Percentiles rank a stretch among this genome's conserved stretches.
Evolutionary conservation across 2,888 invertebrate genomes (phyloP).

Genomic region (Rotaria macrura): DNA sequence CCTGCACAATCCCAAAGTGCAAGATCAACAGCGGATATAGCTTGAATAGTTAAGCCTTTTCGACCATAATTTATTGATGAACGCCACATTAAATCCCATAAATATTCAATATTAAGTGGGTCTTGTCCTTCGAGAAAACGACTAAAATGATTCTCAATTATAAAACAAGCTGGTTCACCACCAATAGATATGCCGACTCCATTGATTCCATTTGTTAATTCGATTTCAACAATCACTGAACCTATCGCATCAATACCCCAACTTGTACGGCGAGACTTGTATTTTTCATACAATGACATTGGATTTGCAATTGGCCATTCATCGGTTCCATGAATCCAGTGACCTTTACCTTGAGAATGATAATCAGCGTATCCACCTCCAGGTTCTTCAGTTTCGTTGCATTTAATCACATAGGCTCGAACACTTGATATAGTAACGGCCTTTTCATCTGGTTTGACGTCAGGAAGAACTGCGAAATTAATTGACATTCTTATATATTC

Average conservation of each 20-base stretch:
- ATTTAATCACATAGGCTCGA: background rate
- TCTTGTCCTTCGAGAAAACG: constrained; percentile 45
- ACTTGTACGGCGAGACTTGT: constrained; percentile 40
- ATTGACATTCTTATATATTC: background rate
- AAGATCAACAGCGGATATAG: constrained; percentile 44
- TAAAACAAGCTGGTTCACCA: constrained; percentile 43
- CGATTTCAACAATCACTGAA: constrained; percentile 43
- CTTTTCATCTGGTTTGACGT: background rate
- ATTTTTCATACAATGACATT: constrained; percentile 41
- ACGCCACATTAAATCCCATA: constrained; percentile 45
- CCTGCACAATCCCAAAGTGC: constrained; percentile 46
- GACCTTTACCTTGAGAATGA: background rate
- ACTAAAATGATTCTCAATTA: constrained; percentile 44
- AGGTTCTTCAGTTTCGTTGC: background rate
- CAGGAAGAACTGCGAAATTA: background rate
- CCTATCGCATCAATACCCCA: constrained; percentile 47
- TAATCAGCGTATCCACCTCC: background rate
- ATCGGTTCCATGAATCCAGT: background rate
- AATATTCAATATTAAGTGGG: constrained; percentile 42
- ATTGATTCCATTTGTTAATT: constrained; percentile 42
- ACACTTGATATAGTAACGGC: background rate
- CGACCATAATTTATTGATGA: constrained; percentile 45
- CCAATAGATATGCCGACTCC: constrained; percentile 45
- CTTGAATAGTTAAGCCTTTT: constrained; percentile 43
- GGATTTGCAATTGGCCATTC: constrained; percentile 42